Evolutionary conservation across 2,113 vertebrate genomes (phyloP).

Genomic region (Nyctereutes procyonoides): DNA sequence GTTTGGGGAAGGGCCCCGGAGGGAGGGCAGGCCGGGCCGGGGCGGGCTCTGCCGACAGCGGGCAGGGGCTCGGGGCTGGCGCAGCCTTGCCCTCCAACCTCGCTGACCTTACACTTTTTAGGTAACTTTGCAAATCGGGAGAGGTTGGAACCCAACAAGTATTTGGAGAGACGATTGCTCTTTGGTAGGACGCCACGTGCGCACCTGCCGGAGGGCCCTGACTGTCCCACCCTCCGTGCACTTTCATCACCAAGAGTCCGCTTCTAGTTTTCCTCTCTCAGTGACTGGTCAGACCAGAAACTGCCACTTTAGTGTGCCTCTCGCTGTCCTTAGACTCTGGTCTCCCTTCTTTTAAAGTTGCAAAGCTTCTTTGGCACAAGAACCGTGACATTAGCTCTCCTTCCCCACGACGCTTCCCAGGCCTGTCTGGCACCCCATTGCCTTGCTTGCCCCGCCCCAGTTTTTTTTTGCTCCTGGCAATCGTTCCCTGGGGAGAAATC

Average conservation of each 20-base stretch:
- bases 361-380: neutral
- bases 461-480: neutral
- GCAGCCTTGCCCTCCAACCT: neutral
- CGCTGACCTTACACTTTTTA: neutral
- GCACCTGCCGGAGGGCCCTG: no score
- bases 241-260: no score
- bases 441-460: rapidly evolving
- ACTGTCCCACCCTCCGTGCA: no score
- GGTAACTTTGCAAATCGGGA: neutral
- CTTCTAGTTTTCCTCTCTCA: neutral
- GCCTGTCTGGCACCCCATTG: neutral
- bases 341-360: neutral
- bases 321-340: neutral
- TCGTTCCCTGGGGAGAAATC: neutral
- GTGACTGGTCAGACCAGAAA: neutral
- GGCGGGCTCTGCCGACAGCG: no score
- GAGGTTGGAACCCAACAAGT: neutral
- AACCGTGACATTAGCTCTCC: neutral
- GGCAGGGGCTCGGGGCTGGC: neutral
- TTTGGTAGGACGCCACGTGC: no score
- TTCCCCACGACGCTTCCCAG: neutral
- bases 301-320: neutral
- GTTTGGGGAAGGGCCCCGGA: no score
- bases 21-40: no score
- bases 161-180: neutral